Percentiles rank a stretch among this genome's conserved stretches.
Evolutionary conservation across 2,797 vertebrate genomes (phyloP).

Genomic region (Phrynocephalus vlangalii): DNA sequence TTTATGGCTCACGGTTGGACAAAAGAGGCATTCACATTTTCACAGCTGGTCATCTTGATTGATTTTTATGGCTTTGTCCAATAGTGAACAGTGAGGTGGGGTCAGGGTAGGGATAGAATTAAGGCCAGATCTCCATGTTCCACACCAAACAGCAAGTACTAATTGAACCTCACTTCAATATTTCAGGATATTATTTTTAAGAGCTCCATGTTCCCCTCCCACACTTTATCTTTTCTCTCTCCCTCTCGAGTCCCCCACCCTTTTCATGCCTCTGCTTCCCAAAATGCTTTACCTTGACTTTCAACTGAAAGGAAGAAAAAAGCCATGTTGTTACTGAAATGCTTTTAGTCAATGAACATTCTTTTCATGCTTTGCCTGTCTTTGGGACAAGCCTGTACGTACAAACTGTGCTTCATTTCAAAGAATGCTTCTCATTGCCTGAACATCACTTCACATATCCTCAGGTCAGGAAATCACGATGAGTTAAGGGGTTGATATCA

Average conservation of each 20-base stretch:
- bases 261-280: constrained; percentile 20
- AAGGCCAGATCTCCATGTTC: neutral
- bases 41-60: neutral
- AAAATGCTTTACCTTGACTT: neutral
- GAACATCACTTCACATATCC: constrained; percentile 52
- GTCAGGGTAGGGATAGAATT: too few relatives aligned
- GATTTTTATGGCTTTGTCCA: neutral
- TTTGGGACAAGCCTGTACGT: constrained; percentile 70
- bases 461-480: constrained; percentile 43
- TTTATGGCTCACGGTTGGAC: neutral
- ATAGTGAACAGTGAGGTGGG: neutral
- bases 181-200: neutral
- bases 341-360: constrained; percentile 63
- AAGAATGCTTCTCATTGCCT: constrained; percentile 55
- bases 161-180: neutral
- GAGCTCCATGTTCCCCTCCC: neutral
- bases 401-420: constrained; percentile 52
- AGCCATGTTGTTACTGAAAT: constrained; percentile 28
- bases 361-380: constrained; percentile 62
- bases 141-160: neutral
- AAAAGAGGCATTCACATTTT: neutral
- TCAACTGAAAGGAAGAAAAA: constrained; percentile 15
- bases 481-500: constrained; percentile 14
- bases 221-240: neutral
- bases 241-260: too few relatives aligned